Conservation (phyloP, 2,113 vertebrate genomes). For the Heterocephalus glaber region DNA sequence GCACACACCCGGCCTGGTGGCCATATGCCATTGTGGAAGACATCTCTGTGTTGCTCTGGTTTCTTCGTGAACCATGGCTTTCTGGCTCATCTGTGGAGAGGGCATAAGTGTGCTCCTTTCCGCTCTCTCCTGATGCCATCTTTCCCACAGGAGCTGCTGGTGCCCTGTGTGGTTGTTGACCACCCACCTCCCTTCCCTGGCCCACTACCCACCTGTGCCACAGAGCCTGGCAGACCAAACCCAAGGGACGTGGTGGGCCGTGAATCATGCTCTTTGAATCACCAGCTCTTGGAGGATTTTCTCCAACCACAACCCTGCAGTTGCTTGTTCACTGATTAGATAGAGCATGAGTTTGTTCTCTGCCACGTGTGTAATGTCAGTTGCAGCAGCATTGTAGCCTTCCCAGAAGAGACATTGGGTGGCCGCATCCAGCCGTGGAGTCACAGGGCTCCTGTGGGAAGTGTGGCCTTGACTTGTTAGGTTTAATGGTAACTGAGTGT, state of each 20-base stretch:
- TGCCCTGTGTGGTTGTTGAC: not conserved
- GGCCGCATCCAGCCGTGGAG: not conserved
- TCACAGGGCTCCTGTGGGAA: accelerated
- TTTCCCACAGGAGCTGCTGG: not conserved
- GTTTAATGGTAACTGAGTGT: not conserved
- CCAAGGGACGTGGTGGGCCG: accelerated
- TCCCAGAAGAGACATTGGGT: accelerated
- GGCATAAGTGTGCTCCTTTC: accelerated
- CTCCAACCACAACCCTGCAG: accelerated
- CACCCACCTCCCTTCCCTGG: not conserved
- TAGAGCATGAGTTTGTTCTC: not conserved
- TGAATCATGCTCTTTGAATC: not conserved
- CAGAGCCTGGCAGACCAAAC: not conserved
- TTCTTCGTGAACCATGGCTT: no score
- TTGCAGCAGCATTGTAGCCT: accelerated
- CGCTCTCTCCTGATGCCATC: accelerated
- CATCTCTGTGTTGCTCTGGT: accelerated
- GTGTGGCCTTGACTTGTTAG: not conserved
- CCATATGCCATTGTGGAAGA: accelerated
- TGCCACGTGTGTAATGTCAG: accelerated
- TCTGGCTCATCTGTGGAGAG: not conserved
- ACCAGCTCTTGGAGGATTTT: not conserved
- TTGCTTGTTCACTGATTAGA: not conserved
- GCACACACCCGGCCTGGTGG: accelerated
- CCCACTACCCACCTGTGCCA: no score